Conservation (phyloP, 1,140 invertebrate genomes). For the Mercenaria mercenaria region DNA sequence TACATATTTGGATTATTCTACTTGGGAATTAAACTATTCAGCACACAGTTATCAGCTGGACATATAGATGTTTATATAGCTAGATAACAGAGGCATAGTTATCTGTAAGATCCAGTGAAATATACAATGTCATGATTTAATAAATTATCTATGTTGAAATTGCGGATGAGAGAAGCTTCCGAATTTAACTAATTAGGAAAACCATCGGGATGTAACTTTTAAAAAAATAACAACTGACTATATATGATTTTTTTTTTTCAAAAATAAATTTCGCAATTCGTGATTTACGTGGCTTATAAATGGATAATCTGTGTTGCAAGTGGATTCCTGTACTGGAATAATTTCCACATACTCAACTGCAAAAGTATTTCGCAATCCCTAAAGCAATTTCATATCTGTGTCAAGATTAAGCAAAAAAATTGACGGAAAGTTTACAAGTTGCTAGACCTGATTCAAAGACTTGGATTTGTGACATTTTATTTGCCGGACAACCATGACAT, state of each 20-base stretch:
- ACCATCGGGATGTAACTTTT: background rate
- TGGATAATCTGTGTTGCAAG: too few species aligned
- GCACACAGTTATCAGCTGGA: background rate
- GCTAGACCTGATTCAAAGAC: background rate
- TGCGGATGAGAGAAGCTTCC: background rate
- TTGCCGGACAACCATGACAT: constrained; percentile 17
- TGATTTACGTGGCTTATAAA: too few species aligned
- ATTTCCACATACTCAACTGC: too few species aligned
- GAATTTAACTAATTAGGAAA: background rate
- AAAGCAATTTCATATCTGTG: too few species aligned
- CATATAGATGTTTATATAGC: background rate
- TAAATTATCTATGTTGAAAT: background rate
- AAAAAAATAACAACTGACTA: background rate
- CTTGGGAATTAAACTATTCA: background rate
- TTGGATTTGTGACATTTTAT: background rate
- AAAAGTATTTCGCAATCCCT: too few species aligned
- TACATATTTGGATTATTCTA: background rate
- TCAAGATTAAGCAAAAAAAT: too few species aligned
- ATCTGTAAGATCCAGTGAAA: background rate
- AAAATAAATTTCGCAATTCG: too few species aligned
- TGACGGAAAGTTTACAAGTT: background rate
- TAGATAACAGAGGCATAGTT: background rate
- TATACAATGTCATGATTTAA: background rate
- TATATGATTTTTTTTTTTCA: too few species aligned
- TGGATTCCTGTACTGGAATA: too few species aligned